Percentiles rank a stretch among this genome's conserved stretches.
Conservation (phyloP, 2,113 vertebrate species). For the Pardalotus punctatus region DNA sequence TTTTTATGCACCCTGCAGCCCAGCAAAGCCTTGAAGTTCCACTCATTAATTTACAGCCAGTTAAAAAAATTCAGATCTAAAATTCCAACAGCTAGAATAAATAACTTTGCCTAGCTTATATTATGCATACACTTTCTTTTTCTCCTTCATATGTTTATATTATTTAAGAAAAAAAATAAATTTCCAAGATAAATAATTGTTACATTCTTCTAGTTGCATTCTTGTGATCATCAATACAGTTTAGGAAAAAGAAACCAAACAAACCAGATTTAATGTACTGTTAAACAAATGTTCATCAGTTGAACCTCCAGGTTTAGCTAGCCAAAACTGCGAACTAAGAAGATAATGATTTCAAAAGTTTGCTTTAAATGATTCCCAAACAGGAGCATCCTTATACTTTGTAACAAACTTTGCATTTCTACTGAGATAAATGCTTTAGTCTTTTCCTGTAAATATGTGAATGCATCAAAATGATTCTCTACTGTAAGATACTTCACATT, state of each 20-base stretch:
- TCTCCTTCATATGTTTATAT: neutral
- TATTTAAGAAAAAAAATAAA: neutral
- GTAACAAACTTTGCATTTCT: neutral
- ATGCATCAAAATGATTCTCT: neutral
- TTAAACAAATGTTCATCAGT: neutral
- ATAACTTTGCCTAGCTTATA: neutral
- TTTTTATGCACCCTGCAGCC: neutral
- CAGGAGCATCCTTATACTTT: neutral
- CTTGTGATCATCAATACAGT: neutral
- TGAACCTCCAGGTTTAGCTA: constrained; percentile 4
- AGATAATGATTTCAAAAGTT: neutral
- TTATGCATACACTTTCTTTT: neutral
- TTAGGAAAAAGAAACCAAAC: neutral
- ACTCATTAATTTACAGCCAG: neutral
- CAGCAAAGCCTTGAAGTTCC: neutral
- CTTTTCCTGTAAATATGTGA: neutral
- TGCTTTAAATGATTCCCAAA: neutral
- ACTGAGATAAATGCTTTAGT: neutral
- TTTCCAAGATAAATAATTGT: neutral
- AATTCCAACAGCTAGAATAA: constrained; percentile 4
- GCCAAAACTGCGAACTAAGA: neutral
- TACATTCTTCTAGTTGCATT: neutral
- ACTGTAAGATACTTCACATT: neutral
- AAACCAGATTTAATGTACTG: neutral
- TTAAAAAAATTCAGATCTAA: constrained; percentile 3